Evolutionary conservation across 2,888 invertebrate genomes (phyloP).

Genomic region (Malacosoma neustria): DNA sequence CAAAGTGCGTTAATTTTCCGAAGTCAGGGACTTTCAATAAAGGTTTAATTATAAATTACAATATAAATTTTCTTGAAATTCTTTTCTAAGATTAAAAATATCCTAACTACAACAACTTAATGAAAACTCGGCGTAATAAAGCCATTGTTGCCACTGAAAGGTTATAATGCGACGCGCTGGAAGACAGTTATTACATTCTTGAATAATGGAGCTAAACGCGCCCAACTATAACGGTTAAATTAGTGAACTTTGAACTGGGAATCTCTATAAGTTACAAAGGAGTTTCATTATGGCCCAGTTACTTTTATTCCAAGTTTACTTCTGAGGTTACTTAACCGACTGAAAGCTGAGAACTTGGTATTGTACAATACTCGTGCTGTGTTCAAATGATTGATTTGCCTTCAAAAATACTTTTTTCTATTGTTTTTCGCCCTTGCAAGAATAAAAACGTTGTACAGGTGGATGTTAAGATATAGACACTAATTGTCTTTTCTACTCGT

Average conservation of each 20-base stretch:
- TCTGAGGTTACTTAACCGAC: not conserved
- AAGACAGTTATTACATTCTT: conserved; percentile 39
- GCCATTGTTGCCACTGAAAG: not conserved
- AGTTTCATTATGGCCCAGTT: not conserved
- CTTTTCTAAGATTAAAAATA: not conserved
- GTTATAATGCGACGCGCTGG: conserved; percentile 3
- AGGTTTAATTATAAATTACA: too few species aligned
- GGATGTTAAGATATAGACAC: too few species aligned
- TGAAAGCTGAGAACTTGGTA: not conserved
- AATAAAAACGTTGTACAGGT: too few species aligned
- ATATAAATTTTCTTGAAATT: too few species aligned
- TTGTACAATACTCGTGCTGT: too few species aligned
- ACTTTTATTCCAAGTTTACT: not conserved
- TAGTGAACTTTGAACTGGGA: conserved; percentile 4
- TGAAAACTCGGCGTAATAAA: not conserved
- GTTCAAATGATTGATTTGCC: too few species aligned
- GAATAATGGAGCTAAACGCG: conserved; percentile 34
- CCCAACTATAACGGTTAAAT: conserved; percentile 20
- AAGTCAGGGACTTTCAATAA: too few species aligned
- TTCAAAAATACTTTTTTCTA: too few species aligned
- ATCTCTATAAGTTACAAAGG: not conserved
- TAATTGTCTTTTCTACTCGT: too few species aligned
- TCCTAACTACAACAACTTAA: not conserved
- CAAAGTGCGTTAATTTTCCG: too few species aligned
- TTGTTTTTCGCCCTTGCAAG: too few species aligned